Base-by-base conservation (phyloP, 2,113 vertebrate genomes). In the Heloderma charlesbogerti region DNA sequence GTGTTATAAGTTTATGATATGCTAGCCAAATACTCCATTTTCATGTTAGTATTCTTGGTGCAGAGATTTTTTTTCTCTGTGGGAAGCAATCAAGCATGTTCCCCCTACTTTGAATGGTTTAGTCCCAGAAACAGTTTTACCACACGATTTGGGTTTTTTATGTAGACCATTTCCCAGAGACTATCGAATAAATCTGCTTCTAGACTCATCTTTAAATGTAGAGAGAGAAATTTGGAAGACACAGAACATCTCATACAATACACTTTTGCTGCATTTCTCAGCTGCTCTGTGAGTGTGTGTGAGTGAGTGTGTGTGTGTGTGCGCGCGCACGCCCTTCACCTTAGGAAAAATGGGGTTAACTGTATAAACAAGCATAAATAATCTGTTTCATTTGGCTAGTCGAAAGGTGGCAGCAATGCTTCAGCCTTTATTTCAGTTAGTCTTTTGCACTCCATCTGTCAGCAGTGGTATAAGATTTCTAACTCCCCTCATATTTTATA, bases 351-450 rank as follows among this genome's bases (percentile, higher is more conserved):
- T n/a, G n/a, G n/a, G n/a, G n/a, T n/a, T n/a, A n/a, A n/a, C n/a
- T 16, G 63, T n/a, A 22, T 29, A 9, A 2, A 51, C 6, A 34
- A 82, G 43, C 18, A 29, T 27, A 72, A 1, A 43, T 71, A 83
- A 60, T 43, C 45, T 13, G 6, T 87, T 57, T 85, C 57, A 43
- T 93, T 72, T 88, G 18, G 15, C 22, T 88, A 93, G 54, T 94
- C 96, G 93, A 97, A 90, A 96, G 97, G 90, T 97, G 97, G 97
- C 96, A 97, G 96, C 96, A 96, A 94, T 69, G 95, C 91, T 97
- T 97, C 95, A 96, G 67, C 40, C 95, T 94, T 94, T 88, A 31
- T 37, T 1, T 10, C 13, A 34, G 37, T 78, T 85, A 2, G 63
- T 54, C 51, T 78, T 31, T 82, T 74, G 8, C 84, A 29, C 40